phyloP scores from a whole-genome alignment of 2,888 invertebrate genomes.

The Keiferia lycopersicella region DNA sequence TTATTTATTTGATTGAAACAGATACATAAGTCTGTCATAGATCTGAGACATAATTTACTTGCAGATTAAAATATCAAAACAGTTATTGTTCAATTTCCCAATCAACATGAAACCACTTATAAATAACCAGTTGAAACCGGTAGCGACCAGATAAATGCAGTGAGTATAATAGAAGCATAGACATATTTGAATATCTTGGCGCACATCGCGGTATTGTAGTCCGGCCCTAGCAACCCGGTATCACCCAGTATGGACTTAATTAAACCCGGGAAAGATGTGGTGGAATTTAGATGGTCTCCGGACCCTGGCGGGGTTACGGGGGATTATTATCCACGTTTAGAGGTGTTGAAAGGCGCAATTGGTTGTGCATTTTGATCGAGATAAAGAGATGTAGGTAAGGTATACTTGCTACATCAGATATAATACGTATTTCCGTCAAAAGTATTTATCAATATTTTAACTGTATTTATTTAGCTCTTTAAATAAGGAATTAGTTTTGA shows the following conservation, averaged over 20 bases:
- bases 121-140: conserved; percentile 33
- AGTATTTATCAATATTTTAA: no score
- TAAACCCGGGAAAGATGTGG: conserved; percentile 73
- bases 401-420: neutral
- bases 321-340: conserved; percentile 32
- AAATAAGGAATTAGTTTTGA: no score
- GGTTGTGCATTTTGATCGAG: conserved; percentile 11
- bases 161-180: conserved; percentile 74
- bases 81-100: neutral
- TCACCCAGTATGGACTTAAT: conserved; percentile 80
- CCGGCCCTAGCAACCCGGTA: conserved; percentile 48
- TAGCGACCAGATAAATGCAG: conserved; percentile 63
- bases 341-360: conserved; percentile 44
- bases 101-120: conserved; percentile 19
- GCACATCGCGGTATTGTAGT: conserved; percentile 77
- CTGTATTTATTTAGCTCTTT: no score
- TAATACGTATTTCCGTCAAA: no score
- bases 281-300: conserved; percentile 60
- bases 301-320: neutral
- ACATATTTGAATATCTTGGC: conserved; percentile 80
- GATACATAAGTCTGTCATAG: no score
- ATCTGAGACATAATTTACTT: no score
- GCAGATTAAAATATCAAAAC: neutral
- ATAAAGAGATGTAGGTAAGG: neutral
- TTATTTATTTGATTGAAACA: no score